These are phyloP conservation scores for Dendropsophus ebraccatus DNA, from an alignment of 2,113 vertebrate genomes.

Conservation along the genomic window DNA sequence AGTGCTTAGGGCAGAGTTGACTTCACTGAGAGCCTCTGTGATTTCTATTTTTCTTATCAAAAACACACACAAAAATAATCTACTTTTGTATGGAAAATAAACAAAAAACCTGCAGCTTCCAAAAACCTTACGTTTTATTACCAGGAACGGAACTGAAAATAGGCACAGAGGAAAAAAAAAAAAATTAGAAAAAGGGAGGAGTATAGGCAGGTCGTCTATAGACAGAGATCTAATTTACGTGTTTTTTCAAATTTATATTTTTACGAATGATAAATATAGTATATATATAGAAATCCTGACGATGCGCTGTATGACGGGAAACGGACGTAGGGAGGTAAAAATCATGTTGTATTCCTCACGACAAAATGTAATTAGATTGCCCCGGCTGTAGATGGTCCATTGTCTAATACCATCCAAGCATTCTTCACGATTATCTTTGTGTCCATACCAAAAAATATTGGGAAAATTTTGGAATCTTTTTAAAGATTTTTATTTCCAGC, in stretches of 20 bases:
- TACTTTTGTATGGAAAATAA: slow-evolving; percentile 42
- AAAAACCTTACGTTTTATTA: not conserved
- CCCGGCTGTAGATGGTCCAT: not conserved
- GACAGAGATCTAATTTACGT: slow-evolving; percentile 33
- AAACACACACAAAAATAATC: slow-evolving; percentile 13
- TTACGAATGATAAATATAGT: slow-evolving; percentile 40
- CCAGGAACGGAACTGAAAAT: not conserved
- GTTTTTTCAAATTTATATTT: slow-evolving; percentile 55
- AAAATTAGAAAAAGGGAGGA: not conserved
- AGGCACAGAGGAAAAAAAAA: not conserved
- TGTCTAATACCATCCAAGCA: not conserved
- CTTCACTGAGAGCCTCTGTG: slow-evolving; percentile 60
- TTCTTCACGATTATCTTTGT: not conserved
- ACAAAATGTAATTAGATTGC: not conserved
- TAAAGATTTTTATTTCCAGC: not conserved
- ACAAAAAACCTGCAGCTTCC: slow-evolving; percentile 25
- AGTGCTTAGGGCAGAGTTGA: slow-evolving; percentile 58
- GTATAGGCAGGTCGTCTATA: not conserved
- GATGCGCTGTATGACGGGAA: slow-evolving; percentile 38
- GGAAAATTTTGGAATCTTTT: not conserved
- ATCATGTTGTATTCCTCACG: not conserved
- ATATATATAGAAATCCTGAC: slow-evolving; percentile 5
- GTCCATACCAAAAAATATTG: not conserved
- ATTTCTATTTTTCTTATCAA: slow-evolving; percentile 30
- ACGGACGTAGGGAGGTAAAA: not conserved